phyloP scores from a whole-genome alignment of 2,113 vertebrate genomes.

The Salvelinus alpinus region DNA sequence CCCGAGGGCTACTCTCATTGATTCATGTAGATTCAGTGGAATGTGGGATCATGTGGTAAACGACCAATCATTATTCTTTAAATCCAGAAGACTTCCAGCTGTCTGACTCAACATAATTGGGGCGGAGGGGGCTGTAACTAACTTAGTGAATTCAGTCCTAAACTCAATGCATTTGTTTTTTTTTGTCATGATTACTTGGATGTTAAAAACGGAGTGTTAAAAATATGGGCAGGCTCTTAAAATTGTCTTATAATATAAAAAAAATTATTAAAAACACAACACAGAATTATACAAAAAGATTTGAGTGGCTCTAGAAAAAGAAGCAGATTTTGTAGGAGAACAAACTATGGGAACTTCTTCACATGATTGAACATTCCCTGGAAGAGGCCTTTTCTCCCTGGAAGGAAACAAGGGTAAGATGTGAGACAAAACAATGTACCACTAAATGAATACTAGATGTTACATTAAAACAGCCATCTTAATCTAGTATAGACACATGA shows the following conservation, averaged over 20 bases:
- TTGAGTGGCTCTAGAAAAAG: slow-evolving; percentile 74
- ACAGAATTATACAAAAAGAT: slow-evolving; percentile 79
- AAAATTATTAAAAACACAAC: slow-evolving; percentile 63
- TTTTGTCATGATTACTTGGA: slow-evolving; percentile 22
- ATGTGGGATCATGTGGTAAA: not conserved
- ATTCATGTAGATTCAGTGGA: not conserved
- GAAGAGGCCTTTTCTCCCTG: slow-evolving; percentile 81
- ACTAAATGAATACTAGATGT: not conserved
- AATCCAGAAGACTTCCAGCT: not conserved
- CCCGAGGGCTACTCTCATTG: not conserved
- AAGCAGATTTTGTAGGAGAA: slow-evolving; percentile 47
- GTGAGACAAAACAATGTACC: not conserved
- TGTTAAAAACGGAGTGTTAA: slow-evolving; percentile 60
- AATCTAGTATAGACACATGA: too few species aligned
- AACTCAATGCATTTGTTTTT: not conserved
- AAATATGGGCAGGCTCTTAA: slow-evolving; percentile 50
- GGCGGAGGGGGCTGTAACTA: not conserved
- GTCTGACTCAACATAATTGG: not conserved
- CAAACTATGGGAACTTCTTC: slow-evolving; percentile 56
- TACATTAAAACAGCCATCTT: too few species aligned
- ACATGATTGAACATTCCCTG: slow-evolving; percentile 92
- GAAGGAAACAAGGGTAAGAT: slow-evolving; percentile 17
- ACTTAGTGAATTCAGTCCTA: not conserved
- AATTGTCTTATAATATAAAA: slow-evolving; percentile 38
- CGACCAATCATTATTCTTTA: not conserved